A percentile compares a stretch with the other conserved stretches of the same genome.
Conservation (phyloP, 2,888 invertebrate genomes). For the Temnothorax rugatulus region DNA sequence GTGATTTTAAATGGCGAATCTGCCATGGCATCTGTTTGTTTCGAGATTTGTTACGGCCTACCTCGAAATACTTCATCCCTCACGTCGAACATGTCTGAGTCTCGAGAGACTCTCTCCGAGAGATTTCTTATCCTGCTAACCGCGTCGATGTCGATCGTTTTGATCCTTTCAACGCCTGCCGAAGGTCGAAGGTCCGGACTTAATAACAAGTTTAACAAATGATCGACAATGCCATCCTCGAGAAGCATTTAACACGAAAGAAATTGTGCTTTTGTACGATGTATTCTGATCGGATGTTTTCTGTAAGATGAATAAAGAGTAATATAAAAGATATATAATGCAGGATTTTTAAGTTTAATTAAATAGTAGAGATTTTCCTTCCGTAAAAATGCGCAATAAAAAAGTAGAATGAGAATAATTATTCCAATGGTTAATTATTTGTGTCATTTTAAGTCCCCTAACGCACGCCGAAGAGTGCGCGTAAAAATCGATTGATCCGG, state of each 20-base stretch:
- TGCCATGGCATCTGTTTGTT: slow-evolving; percentile 76
- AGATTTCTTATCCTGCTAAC: slow-evolving; percentile 20
- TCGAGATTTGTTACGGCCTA: slow-evolving; percentile 80
- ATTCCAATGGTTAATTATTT: slow-evolving; percentile 6
- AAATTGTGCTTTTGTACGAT: background rate
- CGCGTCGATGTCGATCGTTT: slow-evolving; percentile 67
- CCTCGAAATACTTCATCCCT: slow-evolving; percentile 57
- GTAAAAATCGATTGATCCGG: slow-evolving; percentile 36
- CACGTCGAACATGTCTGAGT: slow-evolving; percentile 1
- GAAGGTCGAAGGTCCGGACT: slow-evolving; percentile 68
- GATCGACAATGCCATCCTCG: slow-evolving; percentile 73
- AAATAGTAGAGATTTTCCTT: background rate
- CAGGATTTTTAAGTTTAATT: background rate
- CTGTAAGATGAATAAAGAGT: background rate
- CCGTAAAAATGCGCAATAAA: background rate
- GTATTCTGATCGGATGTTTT: too few species aligned
- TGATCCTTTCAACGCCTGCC: slow-evolving; percentile 68
- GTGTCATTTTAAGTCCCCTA: background rate
- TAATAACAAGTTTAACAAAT: slow-evolving; percentile 76
- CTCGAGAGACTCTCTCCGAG: slow-evolving; percentile 14
- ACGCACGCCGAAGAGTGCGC: background rate
- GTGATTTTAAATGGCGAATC: slow-evolving; percentile 83
- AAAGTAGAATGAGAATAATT: background rate
- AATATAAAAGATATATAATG: background rate
- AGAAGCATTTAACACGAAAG: background rate